Evolutionary conservation across 2,888 invertebrate species (phyloP).

Genomic region (Siphlonurus alternatus): DNA sequence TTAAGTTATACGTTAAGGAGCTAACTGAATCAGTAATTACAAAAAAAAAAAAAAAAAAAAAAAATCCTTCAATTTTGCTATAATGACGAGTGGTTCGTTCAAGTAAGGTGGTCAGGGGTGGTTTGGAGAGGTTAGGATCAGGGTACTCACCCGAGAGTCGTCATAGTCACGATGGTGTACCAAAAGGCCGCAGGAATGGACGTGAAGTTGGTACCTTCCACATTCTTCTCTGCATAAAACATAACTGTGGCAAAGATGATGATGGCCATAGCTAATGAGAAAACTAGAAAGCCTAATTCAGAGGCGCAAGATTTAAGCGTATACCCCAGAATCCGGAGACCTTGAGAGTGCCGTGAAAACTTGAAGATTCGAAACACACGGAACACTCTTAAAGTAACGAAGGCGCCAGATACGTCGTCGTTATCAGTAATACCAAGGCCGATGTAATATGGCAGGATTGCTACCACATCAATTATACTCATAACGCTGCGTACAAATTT

Average conservation of each 20-base stretch:
- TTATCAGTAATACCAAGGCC: constrained; percentile 95
- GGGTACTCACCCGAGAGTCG: constrained; percentile 84
- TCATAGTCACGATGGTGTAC: constrained; percentile 99
- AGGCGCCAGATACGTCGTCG: constrained; percentile 97
- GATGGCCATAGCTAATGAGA: constrained; percentile 99
- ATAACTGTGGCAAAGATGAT: constrained; percentile 99
- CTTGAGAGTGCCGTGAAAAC: constrained; percentile 98
- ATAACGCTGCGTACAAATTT: constrained; percentile 97
- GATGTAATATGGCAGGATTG: constrained; percentile 97
- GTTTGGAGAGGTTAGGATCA: constrained; percentile 9
- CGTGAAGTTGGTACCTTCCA: constrained; percentile 90
- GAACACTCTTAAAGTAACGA: constrained; percentile 96
- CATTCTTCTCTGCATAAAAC: constrained; percentile 99
- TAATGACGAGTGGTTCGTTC: not conserved
- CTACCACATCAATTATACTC: constrained; percentile 99
- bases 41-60: too few species aligned
- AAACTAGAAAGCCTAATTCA: constrained; percentile 97
- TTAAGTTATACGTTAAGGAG: not conserved
- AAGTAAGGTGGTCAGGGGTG: not conserved
- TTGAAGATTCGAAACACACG: constrained; percentile 99
- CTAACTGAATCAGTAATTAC: too few species aligned
- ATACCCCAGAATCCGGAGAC: constrained; percentile 94
- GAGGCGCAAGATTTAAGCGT: constrained; percentile 98
- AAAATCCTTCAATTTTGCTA: too few species aligned
- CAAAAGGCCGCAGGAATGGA: constrained; percentile 99